A percentile compares a stretch with the other conserved stretches of the same genome.
These are phyloP conservation scores for Pherbina coryleti DNA, from an alignment of 2,888 invertebrate species.

Conservation along the genomic window DNA sequence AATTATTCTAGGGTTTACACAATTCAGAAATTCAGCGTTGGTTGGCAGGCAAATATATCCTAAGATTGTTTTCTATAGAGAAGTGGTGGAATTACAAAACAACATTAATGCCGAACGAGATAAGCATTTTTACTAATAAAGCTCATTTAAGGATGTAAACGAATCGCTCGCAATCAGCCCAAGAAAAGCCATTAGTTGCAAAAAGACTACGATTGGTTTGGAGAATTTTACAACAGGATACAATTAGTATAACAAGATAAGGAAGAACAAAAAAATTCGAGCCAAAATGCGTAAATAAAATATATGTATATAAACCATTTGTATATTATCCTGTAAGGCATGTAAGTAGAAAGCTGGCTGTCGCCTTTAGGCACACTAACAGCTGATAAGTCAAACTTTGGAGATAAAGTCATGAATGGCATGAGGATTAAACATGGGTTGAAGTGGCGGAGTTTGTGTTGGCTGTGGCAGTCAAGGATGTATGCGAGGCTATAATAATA, in stretches of 20 bases:
- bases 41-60: neutral
- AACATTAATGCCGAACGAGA: too few species aligned
- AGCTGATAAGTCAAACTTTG: slow-evolving; percentile 30
- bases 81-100: too few species aligned
- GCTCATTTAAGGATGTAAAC: neutral
- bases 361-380: neutral
- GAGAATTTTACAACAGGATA: slow-evolving; percentile 9
- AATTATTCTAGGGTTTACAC: slow-evolving; percentile 3
- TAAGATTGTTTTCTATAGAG: too few species aligned
- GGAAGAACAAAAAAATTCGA: neutral
- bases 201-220: slow-evolving; percentile 6
- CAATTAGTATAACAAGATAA: slow-evolving; percentile 20
- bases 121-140: neutral
- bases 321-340: neutral
- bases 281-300: too few species aligned
- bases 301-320: too few species aligned
- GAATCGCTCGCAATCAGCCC: neutral
- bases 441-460: neutral
- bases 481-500: neutral
- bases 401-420: slow-evolving; percentile 18
- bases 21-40: neutral
- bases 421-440: neutral
- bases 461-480: neutral
- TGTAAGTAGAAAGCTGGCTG: neutral
- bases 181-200: neutral